phyloP scores from a whole-genome alignment of 2,113 vertebrate genomes.

The Petrocephalus zakoni region DNA sequence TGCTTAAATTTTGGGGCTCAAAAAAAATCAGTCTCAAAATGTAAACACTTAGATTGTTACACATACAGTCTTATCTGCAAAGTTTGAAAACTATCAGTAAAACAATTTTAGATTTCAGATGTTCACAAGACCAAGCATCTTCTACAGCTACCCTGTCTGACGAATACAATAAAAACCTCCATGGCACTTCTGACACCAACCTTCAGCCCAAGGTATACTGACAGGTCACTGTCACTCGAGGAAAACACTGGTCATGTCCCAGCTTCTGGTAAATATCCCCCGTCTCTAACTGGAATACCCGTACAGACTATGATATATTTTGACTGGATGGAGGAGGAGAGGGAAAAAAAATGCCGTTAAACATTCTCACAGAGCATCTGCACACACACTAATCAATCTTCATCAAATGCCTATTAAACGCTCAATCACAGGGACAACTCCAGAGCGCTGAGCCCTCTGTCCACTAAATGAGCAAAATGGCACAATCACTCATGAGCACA shows the following conservation, averaged over 20 bases:
- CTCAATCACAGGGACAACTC: not conserved
- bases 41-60: not conserved
- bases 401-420: slow-evolving; percentile 10
- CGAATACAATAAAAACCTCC: not conserved
- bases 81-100: not conserved
- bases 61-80: not conserved
- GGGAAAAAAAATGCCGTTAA: not conserved
- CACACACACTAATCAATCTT: not conserved
- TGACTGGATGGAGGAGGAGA: not conserved
- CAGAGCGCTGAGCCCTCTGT: slow-evolving; percentile 14
- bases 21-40: not conserved
- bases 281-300: not conserved
- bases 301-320: not conserved
- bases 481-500: slow-evolving; percentile 46
- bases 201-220: not conserved
- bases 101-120: not conserved
- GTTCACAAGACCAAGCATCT: not conserved
- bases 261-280: not conserved
- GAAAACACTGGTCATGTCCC: not conserved
- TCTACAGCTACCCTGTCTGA: not conserved
- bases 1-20: too few relatives aligned
- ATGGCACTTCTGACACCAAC: not conserved
- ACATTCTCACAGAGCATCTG: not conserved
- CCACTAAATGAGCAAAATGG: slow-evolving; percentile 39
- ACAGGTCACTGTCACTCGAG: not conserved